Base-by-base conservation (phyloP, 2,797 vertebrate genomes). In the Brachyrhaphis roseni region DNA sequence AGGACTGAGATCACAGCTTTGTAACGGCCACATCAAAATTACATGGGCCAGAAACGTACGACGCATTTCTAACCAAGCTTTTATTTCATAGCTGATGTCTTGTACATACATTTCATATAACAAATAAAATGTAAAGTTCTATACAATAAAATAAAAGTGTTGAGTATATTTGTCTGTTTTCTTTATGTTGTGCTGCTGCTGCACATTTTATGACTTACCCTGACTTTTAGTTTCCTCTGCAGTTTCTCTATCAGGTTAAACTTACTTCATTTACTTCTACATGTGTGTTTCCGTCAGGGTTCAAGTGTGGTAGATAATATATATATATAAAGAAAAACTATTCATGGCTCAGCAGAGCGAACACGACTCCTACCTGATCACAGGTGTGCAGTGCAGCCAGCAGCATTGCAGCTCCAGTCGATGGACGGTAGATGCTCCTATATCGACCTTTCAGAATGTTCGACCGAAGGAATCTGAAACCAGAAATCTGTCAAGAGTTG, bases 351-450 rank as follows among this genome's bases (percentile, higher is more conserved):
- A 39, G 26, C 11, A n/a, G 53, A n/a, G 18, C 28, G 11, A 28
- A 74, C 23, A n/a, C 0, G 5, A 18, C n/a, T 7, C 47, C 2
- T 68, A 91, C 96, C 95, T 96, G 83, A 84, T 97, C 96, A 28
- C 96, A 97, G 5, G 93, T 93, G 88, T 97, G 96, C 82, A 97
- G 55, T 0, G 96, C 96, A 0, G 95, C 93, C 85, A 97, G 23
- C 15, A 97, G 92, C 96, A 97, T 96, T 10, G 92, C 85, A 0
- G 95, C 96, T 0, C 97, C 96, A 0, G 96, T 97, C 0, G 96
- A 95, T 0, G 96, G 95, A 1, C 96, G 95, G 85, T 97, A 97
- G 2, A 96, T 89, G 72, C 88, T 8, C 77, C 78, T 90, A 0
- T 74, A 83, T 20, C 2, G 86, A 41, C 89, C 89, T 4, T 90